Evolutionary conservation across 2,113 vertebrate species (phyloP).

Genomic region (Antennarius striatus): DNA sequence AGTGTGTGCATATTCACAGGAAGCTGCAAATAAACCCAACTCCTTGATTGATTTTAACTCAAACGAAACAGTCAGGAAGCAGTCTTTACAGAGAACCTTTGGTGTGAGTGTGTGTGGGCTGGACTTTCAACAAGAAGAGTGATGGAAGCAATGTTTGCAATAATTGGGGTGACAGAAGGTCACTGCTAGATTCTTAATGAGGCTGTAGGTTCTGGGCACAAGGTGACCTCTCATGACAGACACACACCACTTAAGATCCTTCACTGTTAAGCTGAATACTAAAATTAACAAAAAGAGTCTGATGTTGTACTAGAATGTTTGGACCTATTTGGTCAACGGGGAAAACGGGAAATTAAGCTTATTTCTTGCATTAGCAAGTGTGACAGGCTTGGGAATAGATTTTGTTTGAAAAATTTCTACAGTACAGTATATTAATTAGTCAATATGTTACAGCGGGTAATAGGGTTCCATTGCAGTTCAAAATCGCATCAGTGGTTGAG

Average conservation of each 20-base stretch:
- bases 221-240: slow-evolving; percentile 39
- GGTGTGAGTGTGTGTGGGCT: not conserved
- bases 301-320: no score
- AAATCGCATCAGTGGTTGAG: no score
- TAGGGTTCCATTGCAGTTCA: no score
- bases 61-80: slow-evolving; percentile 41
- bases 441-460: no score
- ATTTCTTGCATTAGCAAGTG: no score
- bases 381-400: no score
- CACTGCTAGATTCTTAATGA: slow-evolving; percentile 49
- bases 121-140: slow-evolving; percentile 22
- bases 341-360: no score
- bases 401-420: no score
- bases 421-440: no score
- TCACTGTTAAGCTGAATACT: not conserved
- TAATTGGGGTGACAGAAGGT: slow-evolving; percentile 59
- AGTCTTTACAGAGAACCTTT: slow-evolving; percentile 17
- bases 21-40: slow-evolving; percentile 28
- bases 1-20: slow-evolving; percentile 18
- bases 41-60: slow-evolving; percentile 42
- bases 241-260: slow-evolving; percentile 14
- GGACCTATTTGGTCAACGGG: no score
- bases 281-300: no score
- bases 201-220: slow-evolving; percentile 31
- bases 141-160: slow-evolving; percentile 46